Base-by-base conservation (phyloP, 2,888 invertebrate species). In the Luffia ferchaultella region DNA sequence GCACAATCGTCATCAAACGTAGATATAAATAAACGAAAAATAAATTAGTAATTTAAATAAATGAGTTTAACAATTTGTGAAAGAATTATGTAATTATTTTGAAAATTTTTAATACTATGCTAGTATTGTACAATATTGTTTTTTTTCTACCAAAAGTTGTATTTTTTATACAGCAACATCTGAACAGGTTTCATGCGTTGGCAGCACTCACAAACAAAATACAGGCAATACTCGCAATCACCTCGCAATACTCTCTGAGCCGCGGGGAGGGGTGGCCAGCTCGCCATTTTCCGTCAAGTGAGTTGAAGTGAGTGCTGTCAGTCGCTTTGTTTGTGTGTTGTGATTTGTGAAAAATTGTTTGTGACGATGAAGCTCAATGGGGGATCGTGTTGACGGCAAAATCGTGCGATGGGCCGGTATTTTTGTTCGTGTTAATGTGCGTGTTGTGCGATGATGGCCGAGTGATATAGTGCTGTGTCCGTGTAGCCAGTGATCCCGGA, bases 221-320 rank as follows among this genome's bases (percentile, higher is more conserved):
- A n/a, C n/a, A n/a, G n/a, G n/a, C n/a, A n/a, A n/a, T n/a, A n/a
- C n/a, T n/a, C n/a, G n/a, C n/a, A n/a, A n/a, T 46, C 30, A 40
- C 20, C 18, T 17, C 20, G 18, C 20, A 46, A 40, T 46, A 46
- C 16, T 46, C 20, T n/a, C 40, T 40, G 76, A 60, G 67, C 20
- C 44, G 51, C 20, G 52, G 42, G 51, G 68, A 64, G 70, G 64
- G 68, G 63, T 70, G 70, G 68, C 64, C 64, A 62, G 68, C 73
- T 77, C 79, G 76, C 77, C 79, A 82, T 82, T 82, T 82, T 77
- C 76, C 75, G 78, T 78, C 79, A 77, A 80, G 82, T 76, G 71
- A 73, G 76, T 74, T 78, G 75, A 80, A 82, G 83, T 79, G 82
- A 83, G 76, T 77, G 75, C 82, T 82, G 83, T 79, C 82, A 83